Conservation (phyloP, 2,113 vertebrate genomes). For the Ptilorrhoa leucosticta region DNA sequence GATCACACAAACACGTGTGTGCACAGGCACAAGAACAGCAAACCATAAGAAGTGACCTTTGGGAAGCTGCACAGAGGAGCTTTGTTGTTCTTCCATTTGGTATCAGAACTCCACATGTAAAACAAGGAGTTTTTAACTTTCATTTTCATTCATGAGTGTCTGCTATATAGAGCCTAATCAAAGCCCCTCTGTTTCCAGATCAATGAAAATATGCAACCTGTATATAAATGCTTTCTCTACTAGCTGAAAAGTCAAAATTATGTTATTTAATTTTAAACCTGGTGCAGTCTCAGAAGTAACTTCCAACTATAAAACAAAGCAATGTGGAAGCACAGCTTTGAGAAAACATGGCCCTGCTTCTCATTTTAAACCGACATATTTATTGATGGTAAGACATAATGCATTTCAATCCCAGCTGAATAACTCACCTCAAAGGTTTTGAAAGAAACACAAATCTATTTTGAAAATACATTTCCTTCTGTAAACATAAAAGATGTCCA, state of each 20-base stretch:
- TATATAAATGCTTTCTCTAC: not conserved
- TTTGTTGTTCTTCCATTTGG: not conserved
- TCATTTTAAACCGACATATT: constrained; percentile 15
- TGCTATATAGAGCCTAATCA: not conserved
- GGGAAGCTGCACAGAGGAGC: not conserved
- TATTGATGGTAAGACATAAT: not conserved
- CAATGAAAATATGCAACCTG: not conserved
- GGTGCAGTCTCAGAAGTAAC: not conserved
- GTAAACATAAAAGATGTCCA: not conserved
- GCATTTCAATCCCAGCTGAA: not conserved
- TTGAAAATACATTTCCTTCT: constrained; percentile 6
- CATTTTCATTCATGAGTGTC: not conserved
- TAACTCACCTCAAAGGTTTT: not conserved
- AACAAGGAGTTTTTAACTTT: not conserved
- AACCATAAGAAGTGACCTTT: not conserved
- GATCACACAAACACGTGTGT: not conserved
- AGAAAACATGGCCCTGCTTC: not conserved
- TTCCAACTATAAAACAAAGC: not conserved
- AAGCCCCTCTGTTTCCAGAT: not conserved
- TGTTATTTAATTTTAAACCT: not conserved
- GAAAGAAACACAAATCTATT: not conserved
- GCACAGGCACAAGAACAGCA: not conserved
- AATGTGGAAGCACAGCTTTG: not conserved
- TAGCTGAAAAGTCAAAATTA: not conserved
- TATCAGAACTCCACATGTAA: not conserved